Percentiles rank a stretch among this genome's conserved stretches.
Evolutionary conservation across 2,113 vertebrate genomes (phyloP).

Genomic region (Suricata suricatta): DNA sequence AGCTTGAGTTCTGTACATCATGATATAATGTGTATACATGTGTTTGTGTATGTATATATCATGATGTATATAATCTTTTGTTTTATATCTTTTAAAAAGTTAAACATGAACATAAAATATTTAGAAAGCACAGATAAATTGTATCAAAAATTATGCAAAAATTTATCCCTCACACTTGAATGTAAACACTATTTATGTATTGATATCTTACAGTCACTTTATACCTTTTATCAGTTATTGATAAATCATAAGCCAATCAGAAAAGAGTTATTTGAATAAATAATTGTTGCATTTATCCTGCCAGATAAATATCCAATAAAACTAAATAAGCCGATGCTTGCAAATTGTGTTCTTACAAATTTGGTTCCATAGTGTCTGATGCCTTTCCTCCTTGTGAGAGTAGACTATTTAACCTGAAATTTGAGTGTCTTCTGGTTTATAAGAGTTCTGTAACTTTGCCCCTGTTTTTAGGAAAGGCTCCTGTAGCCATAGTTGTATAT

Average conservation of each 20-base stretch:
- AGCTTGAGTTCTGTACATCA: neutral
- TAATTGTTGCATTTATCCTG: neutral
- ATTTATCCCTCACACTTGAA: neutral
- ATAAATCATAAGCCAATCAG: neutral
- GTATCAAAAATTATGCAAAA: neutral
- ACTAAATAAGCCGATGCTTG: neutral
- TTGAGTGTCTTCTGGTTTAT: neutral
- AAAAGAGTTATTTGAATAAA: neutral
- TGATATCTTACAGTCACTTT: neutral
- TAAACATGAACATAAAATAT: neutral
- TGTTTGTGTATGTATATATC: neutral
- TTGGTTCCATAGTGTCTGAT: neutral
- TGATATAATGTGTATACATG: neutral
- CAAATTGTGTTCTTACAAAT: neutral
- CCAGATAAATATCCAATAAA: neutral
- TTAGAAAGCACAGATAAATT: neutral
- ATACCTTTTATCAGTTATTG: neutral
- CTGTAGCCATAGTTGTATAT: neutral
- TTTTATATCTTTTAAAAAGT: neutral
- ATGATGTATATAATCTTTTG: neutral
- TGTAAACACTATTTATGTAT: neutral
- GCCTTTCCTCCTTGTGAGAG: neutral
- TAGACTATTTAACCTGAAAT: neutral
- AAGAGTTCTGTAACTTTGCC: neutral
- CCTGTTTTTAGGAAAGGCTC: neutral